Conservation (phyloP, 2,113 vertebrate genomes). For the Pomatorhinus ruficollis region DNA sequence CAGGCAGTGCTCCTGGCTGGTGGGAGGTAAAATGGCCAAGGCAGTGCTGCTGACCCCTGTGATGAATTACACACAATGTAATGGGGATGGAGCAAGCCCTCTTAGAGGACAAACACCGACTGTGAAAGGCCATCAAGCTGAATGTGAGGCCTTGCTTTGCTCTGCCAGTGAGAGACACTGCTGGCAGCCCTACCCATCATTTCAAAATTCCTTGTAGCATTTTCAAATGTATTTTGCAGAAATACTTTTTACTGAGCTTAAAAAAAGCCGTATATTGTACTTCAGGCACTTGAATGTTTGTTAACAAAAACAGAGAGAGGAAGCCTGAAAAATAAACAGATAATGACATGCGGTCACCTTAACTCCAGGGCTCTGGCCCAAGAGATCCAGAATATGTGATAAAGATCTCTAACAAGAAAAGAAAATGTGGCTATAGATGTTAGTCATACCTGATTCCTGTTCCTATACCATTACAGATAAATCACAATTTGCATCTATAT, state of each 20-base stretch:
- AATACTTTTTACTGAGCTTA: not conserved
- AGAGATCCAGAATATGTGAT: not conserved
- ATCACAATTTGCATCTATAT: not conserved
- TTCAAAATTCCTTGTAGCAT: not conserved
- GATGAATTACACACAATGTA: not conserved
- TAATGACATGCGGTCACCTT: not conserved
- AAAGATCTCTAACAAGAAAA: not conserved
- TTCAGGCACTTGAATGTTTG: not conserved
- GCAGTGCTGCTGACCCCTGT: not conserved
- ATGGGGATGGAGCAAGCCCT: not conserved
- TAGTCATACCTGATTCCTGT: not conserved
- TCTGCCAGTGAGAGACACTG: not conserved
- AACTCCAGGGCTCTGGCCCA: not conserved
- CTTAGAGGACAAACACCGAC: not conserved
- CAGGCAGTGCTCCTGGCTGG: not conserved
- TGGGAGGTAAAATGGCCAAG: not conserved
- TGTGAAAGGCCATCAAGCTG: not conserved
- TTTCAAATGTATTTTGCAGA: not conserved
- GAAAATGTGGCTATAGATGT: not conserved
- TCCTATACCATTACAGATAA: not conserved
- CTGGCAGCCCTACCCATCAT: not conserved
- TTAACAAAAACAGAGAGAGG: slow-evolving; percentile 40
- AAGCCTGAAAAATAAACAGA: slow-evolving; percentile 45
- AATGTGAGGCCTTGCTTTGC: not conserved
- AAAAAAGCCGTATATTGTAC: not conserved